Base-by-base conservation (phyloP, 2,888 invertebrate species). In the Rhagium mordax region DNA sequence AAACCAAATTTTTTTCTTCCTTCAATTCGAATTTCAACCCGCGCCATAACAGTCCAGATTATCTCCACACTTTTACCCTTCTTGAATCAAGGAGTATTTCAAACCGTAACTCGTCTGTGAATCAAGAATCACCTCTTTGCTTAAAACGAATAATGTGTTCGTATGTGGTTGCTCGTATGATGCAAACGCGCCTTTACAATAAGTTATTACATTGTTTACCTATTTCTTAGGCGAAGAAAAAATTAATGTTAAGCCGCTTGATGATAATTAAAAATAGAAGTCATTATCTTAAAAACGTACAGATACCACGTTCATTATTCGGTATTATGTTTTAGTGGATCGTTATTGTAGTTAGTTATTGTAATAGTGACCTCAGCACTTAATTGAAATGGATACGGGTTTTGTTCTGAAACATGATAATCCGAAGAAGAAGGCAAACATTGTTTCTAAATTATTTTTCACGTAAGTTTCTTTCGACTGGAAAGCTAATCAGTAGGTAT, bases 371-470 rank as follows among this genome's bases (percentile, higher is more conserved):
- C 1, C 8, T 27, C n/a, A 59, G 29, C 33, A n/a, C 3, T 47
- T 65, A 15, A 41, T 20, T 8, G 24, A 64, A 65, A 83, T 83
- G 82, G 80, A 83, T 59, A 71, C 75, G 8, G 79, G 81, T 55
- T 81, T 81, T 64, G 75, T 72, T 18, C 69, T 86, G 3, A 80
- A 78, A 41, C 71, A 76, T 65, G 86, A 87, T 74, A 92, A 93
- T 88, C 93, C 92, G 2, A 87, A 90, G 71, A 90, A 90, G 79
- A 88, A 85, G 55, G 90, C 92, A 13, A 92, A 91, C 82, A 79
- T 90, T 8, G 79, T 94, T 13, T 92, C 94, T 0, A 89, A 93
- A 72, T 85, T 93, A 27, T 81, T 80, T 72, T 85, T 85, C 64
- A 62, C 76, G 85, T 84, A 79, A 81, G 84, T 82, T 69, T 18